phyloP scores from a whole-genome alignment of 2,888 invertebrate genomes.

The Drosophila kuntzei region DNA sequence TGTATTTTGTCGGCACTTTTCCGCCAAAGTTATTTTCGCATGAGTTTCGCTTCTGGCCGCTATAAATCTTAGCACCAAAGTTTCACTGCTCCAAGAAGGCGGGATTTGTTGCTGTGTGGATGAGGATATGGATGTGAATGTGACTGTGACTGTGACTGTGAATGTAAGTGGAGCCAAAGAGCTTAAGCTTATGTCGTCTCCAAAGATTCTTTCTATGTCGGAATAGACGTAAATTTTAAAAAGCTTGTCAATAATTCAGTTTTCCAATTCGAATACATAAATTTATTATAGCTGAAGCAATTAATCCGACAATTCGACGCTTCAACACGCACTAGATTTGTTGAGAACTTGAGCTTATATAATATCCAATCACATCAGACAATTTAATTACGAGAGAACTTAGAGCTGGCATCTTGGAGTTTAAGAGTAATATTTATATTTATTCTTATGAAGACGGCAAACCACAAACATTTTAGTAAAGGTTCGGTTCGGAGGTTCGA shows the following conservation, averaged over 20 bases:
- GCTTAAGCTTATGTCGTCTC: slow-evolving; percentile 60
- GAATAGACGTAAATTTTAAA: slow-evolving; percentile 41
- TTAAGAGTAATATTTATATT: neutral
- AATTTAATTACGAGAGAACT: slow-evolving; percentile 4
- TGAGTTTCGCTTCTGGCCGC: slow-evolving; percentile 58
- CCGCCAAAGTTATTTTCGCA: slow-evolving; percentile 79
- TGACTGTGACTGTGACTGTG: neutral
- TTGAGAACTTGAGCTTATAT: slow-evolving; percentile 11
- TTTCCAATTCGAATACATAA: slow-evolving; percentile 20
- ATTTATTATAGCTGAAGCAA: slow-evolving; percentile 51
- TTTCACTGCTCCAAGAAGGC: slow-evolving; percentile 36
- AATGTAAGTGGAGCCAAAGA: slow-evolving; percentile 30
- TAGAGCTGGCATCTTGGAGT: neutral
- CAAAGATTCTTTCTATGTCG: neutral
- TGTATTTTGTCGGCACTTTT: slow-evolving; percentile 80
- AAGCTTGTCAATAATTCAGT: slow-evolving; percentile 69
- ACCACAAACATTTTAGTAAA: too few species aligned
- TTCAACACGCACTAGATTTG: slow-evolving; percentile 53
- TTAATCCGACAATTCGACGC: slow-evolving; percentile 65
- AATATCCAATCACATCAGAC: neutral
- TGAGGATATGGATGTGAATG: slow-evolving; percentile 1
- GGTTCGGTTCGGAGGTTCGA: too few species aligned
- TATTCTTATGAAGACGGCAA: too few species aligned
- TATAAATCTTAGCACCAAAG: slow-evolving; percentile 69
- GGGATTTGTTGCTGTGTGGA: slow-evolving; percentile 13